Evolutionary conservation across 2,888 invertebrate genomes (phyloP), one percentile per base, ranked within the genome.

Genomic region (Carterocephalus palaemon): DNA sequence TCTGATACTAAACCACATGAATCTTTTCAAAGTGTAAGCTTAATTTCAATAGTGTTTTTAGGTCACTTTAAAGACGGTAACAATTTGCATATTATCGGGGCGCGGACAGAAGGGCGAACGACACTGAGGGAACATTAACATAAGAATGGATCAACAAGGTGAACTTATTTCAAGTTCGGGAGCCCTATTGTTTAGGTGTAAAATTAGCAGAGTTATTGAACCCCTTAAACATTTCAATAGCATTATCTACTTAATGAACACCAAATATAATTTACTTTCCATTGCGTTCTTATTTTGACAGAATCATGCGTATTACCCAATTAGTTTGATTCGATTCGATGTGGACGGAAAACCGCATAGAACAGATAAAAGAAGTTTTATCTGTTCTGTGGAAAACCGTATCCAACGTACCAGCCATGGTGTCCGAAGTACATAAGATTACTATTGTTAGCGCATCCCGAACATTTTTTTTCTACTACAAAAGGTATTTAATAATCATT

Each of bases 31-130:
- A 19, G n/a, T n/a, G n/a, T n/a, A n/a, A n/a, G n/a, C n/a, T n/a
- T n/a, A n/a, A n/a, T n/a, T n/a, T n/a, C n/a, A n/a, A n/a, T n/a
- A 77, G 68, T 70, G 69, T 74, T 79, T 80, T 70, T 68, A 77
- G 81, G 81, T 79, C 79, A 78, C 62, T 76, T 75, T 75, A 75
- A 77, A 75, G 75, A 77, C 65, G 67, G 64, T 54, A 53, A 64
- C 67, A 67, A 83, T 83, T 83, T 82, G 78, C 84, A 84, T 84
- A 75, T 82, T 83, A 83, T 84, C 84, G 70, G 77, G 69, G 75
- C 73, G 80, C 74, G 78, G 82, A 78, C 80, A 83, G 80, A 81
- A 76, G 77, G 79, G 78, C 71, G 81, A 80, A 81, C 80, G 82
- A 78, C 80, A 73, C 69, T 71, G 66, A 65, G 66, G 67, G 64